Base-by-base conservation (phyloP, 2,113 vertebrate genomes). In the Peromyscus californicus region DNA sequence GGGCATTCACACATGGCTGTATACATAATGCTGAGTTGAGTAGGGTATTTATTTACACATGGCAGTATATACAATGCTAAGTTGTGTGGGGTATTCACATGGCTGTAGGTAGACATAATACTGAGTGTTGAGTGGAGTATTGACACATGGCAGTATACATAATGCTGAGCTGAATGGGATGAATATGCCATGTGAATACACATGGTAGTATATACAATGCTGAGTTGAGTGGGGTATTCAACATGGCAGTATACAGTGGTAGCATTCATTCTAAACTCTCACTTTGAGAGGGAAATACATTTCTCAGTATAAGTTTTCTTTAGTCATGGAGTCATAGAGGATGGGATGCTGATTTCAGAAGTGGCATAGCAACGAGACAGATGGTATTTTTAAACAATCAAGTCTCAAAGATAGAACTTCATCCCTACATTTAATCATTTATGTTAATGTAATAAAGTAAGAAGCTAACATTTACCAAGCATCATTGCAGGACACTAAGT, bases 281-380 rank as follows among this genome's bases (percentile, higher is more conserved):
- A 93, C 26, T 93, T 72, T 83, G 48, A 69, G 89, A 90, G 63
- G 42, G 2, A 98, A 90, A 90, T 89, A 11, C 36, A 80, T 82
- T 82, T 93, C 17, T 65, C 33, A 79, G 15, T 45, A 33, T 33
- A 4, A 84, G 3, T 61, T 24, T 36, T 87, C 13, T 75, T 75
- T 63, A 65, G 11, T 86, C 42, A 69, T 36, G 10, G 16, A 48
- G 29, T 88, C 22, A 33, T 7, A 70, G 54, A 48, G 24, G 78
- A 57, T 48, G 48, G 36, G 84, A 87, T 48, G 17, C 12, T 96
- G 11, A 65, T 88, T 33, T 80, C 78, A 36, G 10, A 17, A 42
- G 67, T 74, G 22, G 88, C 13, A 76, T 76, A 93, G 33, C 13
- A 88, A 67, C 51, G 57, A 91, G 26, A 59, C 11, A 75, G 24